Conservation (phyloP, 2,113 vertebrate genomes). For the Pseudopipra pipra region DNA sequence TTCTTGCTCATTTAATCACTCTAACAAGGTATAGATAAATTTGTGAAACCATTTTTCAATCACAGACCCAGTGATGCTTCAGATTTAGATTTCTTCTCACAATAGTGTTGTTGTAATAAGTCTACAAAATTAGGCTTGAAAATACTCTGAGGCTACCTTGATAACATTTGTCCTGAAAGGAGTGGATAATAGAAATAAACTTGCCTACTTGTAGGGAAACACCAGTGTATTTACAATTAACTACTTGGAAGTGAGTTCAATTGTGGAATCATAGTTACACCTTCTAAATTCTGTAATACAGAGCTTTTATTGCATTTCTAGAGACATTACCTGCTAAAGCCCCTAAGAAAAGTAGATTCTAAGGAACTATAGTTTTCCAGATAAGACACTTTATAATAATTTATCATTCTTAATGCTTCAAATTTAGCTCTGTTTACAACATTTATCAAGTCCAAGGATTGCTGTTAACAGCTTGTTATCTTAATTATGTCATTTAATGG, state of each 20-base stretch:
- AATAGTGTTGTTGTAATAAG: neutral
- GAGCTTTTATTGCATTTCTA: neutral
- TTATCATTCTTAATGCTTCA: neutral
- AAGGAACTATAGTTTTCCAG: neutral
- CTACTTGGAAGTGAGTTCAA: neutral
- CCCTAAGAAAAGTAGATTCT: neutral
- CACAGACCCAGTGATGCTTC: neutral
- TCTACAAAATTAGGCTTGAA: conserved; percentile 53
- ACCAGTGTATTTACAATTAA: neutral
- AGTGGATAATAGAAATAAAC: conserved; percentile 23
- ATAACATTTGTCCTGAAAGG: conserved; percentile 4
- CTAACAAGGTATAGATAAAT: conserved; percentile 7
- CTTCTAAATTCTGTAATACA: neutral
- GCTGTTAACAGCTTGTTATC: neutral
- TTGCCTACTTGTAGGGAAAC: neutral
- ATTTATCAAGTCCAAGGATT: neutral
- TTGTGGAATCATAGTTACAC: neutral
- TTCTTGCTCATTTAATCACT: neutral
- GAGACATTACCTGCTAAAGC: neutral
- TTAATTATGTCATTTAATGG: neutral
- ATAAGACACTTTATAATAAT: neutral
- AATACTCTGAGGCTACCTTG: conserved; percentile 5
- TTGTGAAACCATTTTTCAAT: conserved; percentile 6
- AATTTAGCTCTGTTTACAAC: neutral
- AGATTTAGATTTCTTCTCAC: conserved; percentile 29